Evolutionary conservation across 2,113 vertebrate genomes (phyloP).

Genomic region (Stegostoma tigrinum): DNA sequence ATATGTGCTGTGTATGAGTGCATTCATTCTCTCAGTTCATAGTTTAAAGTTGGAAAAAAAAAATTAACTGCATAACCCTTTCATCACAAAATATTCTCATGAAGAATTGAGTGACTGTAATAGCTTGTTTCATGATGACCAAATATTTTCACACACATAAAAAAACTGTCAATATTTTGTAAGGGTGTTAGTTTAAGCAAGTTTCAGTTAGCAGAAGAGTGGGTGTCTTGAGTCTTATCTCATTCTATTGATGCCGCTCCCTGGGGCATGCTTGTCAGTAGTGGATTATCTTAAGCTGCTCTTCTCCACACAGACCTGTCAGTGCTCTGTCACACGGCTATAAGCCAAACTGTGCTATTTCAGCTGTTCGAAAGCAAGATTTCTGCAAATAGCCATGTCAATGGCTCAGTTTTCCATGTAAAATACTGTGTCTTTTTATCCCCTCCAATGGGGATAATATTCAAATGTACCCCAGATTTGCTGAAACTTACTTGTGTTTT

Average conservation of each 20-base stretch:
- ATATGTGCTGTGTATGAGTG: too few relatives aligned
- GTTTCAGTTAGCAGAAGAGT: background rate
- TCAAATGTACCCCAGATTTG: background rate
- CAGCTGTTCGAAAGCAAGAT: background rate
- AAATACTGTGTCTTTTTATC: background rate
- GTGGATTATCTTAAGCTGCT: slow-evolving; percentile 1
- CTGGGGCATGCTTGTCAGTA: background rate
- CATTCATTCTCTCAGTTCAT: background rate
- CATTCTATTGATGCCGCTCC: background rate
- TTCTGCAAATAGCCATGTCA: background rate
- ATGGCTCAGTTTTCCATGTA: background rate
- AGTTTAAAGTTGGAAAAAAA: background rate
- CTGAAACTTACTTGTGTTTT: background rate
- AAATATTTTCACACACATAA: background rate
- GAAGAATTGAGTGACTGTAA: background rate
- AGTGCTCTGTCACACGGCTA: background rate
- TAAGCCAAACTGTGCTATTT: background rate
- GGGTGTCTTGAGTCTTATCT: background rate
- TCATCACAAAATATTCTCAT: background rate
- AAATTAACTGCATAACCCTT: background rate
- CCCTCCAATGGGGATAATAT: background rate
- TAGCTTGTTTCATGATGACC: background rate
- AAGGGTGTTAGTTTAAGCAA: background rate
- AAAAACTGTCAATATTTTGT: background rate
- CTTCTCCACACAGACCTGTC: background rate